Conservation (phyloP, 2,888 invertebrate genomes). For the Stomorhina lunata region DNA sequence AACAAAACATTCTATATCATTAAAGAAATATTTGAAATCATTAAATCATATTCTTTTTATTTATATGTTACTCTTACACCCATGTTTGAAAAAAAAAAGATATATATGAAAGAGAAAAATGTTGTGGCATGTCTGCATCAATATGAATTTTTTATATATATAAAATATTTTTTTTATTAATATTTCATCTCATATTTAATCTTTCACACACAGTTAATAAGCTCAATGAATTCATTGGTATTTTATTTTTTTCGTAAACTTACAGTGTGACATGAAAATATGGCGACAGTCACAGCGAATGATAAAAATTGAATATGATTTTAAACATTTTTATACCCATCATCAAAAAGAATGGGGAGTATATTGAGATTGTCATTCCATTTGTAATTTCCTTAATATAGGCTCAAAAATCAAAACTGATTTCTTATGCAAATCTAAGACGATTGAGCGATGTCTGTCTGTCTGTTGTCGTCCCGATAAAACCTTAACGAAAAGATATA, state of each 20-base stretch:
- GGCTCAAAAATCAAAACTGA: too few relatives aligned
- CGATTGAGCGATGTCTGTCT: too few relatives aligned
- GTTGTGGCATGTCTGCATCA: slow-evolving; percentile 26
- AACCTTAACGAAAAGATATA: too few relatives aligned
- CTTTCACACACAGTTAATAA: slow-evolving; percentile 69
- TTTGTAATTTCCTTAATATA: too few relatives aligned
- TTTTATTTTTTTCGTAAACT: neutral
- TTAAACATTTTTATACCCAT: too few relatives aligned
- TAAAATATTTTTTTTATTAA: slow-evolving; percentile 40
- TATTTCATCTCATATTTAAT: slow-evolving; percentile 67
- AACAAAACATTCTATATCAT: slow-evolving; percentile 47
- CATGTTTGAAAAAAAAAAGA: slow-evolving; percentile 6
- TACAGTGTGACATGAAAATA: neutral
- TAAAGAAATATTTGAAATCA: slow-evolving; percentile 65
- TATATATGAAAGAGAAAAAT: neutral
- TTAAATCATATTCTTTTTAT: slow-evolving; percentile 64
- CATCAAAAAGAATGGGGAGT: too few relatives aligned
- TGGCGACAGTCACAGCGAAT: too few relatives aligned
- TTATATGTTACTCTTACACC: slow-evolving; percentile 1
- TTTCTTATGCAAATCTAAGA: too few relatives aligned
- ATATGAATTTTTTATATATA: slow-evolving; percentile 19
- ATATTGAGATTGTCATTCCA: too few relatives aligned
- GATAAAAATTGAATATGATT: too few relatives aligned
- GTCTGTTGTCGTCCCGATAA: too few relatives aligned
- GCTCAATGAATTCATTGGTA: slow-evolving; percentile 65